These are phyloP conservation scores for Eupristina koningsbergeri DNA, from an alignment of 1,140 invertebrate species.

Conservation along the genomic window DNA sequence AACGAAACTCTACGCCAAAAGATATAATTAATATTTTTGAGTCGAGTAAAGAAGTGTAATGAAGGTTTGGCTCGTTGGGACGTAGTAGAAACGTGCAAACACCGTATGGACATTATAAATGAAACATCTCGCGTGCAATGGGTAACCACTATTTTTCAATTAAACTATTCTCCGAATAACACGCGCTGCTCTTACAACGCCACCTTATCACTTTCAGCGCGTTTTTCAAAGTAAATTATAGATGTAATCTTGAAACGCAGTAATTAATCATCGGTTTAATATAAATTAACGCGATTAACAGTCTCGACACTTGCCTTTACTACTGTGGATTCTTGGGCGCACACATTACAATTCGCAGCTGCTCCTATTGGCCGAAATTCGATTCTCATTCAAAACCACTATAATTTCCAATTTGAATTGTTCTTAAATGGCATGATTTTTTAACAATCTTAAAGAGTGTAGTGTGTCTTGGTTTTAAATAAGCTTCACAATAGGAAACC, in stretches of 20 bases:
- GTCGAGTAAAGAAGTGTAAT: conserved; percentile 9
- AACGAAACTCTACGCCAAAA: conserved; percentile 6
- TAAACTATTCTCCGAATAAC: conserved; percentile 32
- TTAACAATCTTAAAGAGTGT: too few relatives aligned
- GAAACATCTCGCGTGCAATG: conserved; percentile 30
- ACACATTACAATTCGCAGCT: not conserved
- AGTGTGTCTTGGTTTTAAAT: too few relatives aligned
- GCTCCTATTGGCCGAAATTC: not conserved
- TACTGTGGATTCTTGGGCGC: conserved; percentile 24
- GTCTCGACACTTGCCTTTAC: conserved; percentile 24
- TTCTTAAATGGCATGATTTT: too few relatives aligned
- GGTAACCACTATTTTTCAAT: conserved; percentile 33
- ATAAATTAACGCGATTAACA: conserved; percentile 46
- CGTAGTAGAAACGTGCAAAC: not conserved
- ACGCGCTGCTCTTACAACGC: not conserved
- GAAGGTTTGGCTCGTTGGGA: not conserved
- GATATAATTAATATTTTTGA: conserved; percentile 37
- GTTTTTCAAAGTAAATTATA: conserved; percentile 33
- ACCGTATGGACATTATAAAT: conserved; percentile 31
- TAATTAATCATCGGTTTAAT: conserved; percentile 49
- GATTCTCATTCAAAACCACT: not conserved
- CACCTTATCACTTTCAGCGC: conserved; percentile 21
- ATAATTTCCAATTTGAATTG: too few relatives aligned
- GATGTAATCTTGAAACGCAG: conserved; percentile 18
- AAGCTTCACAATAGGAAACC: too few relatives aligned